Evolutionary conservation across 2,797 vertebrate species (phyloP), one percentile per base, ranked within the genome.

Genomic region (Psittacula echo): DNA sequence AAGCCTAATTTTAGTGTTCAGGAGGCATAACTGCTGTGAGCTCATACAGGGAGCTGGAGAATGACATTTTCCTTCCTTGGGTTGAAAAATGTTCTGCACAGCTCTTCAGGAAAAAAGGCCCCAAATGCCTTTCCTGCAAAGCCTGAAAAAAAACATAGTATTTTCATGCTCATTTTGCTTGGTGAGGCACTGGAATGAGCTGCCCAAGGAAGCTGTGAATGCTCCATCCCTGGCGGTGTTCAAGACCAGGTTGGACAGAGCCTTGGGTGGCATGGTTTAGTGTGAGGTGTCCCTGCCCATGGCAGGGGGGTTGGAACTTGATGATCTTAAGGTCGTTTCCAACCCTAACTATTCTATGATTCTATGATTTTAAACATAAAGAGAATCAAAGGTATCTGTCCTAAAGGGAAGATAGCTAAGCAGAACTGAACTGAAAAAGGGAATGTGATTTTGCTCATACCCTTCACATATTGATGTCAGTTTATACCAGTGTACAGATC

Each of bases 391-490:
- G 7, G 1, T 67, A 26, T 39, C 48, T 81, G 26, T 62, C 8
- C 32, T 58, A 15, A 51, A 65, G 22, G 9, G 32, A 62, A 61
- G n/a, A 54, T 21, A 18, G 34, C 47, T 67, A 67, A 84, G 7
- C 12, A 13, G 2, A 70, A 39, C 6, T 60, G 61, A 90, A 61
- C 30, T 0, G 5, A 81, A 18, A n/a, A 86, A 54, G 2, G 5
- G 32, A 68, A 87, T 34, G 20, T 18, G n/a, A 18, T 86, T 90
- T 90, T 81, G 30, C 44, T 64, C 24, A 51, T n/a, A 44, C 19
- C 2, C 18, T 74, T 44, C 44, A 67, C 4, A 7, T 44, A 32
- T 1, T 51, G 9, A 54, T 54, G 44, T n/a, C 0, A 0, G 5
- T 72, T 39, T 48, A 19, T 23, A 68, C 19, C n/a, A 53, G 26